Evolutionary conservation across 1,140 invertebrate species (phyloP).

Genomic region (Formica exsecta): DNA sequence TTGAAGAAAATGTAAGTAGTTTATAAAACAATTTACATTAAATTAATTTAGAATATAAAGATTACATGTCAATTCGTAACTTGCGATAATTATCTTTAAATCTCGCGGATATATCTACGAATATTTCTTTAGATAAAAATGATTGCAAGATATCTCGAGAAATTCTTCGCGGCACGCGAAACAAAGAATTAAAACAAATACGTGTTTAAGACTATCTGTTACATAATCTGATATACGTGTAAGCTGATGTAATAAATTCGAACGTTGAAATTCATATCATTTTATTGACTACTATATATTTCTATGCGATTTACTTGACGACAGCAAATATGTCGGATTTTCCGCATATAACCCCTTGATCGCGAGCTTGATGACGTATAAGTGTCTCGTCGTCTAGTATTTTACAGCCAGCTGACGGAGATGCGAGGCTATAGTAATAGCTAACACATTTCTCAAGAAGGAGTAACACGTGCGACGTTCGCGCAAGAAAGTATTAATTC

Average conservation of each 20-base stretch:
- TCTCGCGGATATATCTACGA: neutral
- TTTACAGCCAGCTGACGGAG: slow-evolving; percentile 20
- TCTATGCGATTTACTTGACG: slow-evolving; percentile 6
- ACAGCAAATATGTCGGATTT: neutral
- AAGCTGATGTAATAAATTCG: slow-evolving; percentile 9
- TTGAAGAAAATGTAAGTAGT: neutral
- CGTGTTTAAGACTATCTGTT: neutral
- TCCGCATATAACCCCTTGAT: slow-evolving; percentile 8
- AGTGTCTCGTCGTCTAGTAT: slow-evolving; percentile 26
- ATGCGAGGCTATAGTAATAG: neutral
- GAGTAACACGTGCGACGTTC: neutral
- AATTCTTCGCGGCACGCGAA: neutral
- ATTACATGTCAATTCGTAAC: neutral
- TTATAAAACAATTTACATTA: neutral
- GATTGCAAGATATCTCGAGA: neutral
- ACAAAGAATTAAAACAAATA: slow-evolving; percentile 14
- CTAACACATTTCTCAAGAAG: slow-evolving; percentile 28
- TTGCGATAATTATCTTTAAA: neutral
- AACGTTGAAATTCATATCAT: slow-evolving; percentile 21
- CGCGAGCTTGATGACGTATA: slow-evolving; percentile 9
- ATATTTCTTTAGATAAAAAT: neutral
- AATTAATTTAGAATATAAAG: neutral
- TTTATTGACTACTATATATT: neutral
- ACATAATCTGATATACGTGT: neutral
- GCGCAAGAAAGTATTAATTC: slow-evolving; percentile 24